Base-by-base conservation (phyloP, 2,113 vertebrate species). In the Semnornis frantzii region DNA sequence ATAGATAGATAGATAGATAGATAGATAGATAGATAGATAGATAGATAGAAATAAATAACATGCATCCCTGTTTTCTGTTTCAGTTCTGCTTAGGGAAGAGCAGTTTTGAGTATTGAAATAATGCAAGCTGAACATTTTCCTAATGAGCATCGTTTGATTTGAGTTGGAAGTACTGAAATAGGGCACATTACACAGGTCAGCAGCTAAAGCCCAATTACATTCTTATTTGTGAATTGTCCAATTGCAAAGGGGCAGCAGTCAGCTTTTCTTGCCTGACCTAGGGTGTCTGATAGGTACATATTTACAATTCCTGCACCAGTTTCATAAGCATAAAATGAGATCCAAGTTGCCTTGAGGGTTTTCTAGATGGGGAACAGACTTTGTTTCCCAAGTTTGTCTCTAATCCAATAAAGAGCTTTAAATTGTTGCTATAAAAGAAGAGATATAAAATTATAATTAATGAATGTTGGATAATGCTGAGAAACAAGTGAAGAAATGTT, bases 251-350 rank as follows among this genome's bases (percentile, higher is more conserved):
- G 93, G 83, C 10, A 50, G 63, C 73, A 81, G 89, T 97, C 89
- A 93, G 87, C 91, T 96, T 95, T 97, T 88, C 83, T 95, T 95
- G 46, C 77, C 80, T 85, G 89, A 15, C 90, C 78, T 84, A 44
- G 33, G 75, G 55, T 79, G 92, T 95, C 87, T 94, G 91, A 82
- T 58, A 92, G 86, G 86, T 90, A 82, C 79, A 84, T 89, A 95
- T 96, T 95, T 95, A 88, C 92, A 81, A 76, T 80, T 91, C 82
- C 71, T 87, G 34, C 44, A 68, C 42, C 31, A 76, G 81, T 84
- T 91, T 95, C 70, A 89, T 89, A 93, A 91, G 66, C 95, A 89
- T 93, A 95, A 93, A 97, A 93, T 86, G 72, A 83, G 73, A 89
- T 92, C 54, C 79, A 83, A 93, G 70, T 72, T 95, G 89, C 92